phyloP scores from a whole-genome alignment of 2,888 invertebrate genomes.

The Elysia crispata region DNA sequence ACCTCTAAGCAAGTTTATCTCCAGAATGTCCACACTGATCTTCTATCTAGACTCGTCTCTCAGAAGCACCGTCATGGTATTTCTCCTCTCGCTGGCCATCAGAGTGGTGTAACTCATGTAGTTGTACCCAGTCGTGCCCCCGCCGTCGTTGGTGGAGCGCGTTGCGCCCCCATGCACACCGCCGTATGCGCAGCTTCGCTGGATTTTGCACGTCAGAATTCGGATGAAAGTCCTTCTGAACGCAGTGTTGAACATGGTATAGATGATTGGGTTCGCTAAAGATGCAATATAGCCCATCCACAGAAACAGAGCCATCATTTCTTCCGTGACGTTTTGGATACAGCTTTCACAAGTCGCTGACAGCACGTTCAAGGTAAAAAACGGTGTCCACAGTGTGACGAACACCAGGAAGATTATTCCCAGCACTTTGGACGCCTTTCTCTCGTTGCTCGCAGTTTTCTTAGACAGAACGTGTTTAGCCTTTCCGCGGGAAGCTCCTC shows the following conservation, averaged over 20 bases:
- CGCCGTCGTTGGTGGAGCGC: conserved; percentile 6
- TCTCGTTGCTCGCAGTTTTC: conserved; percentile 73
- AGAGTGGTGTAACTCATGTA: conserved; percentile 53
- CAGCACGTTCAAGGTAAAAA: conserved; percentile 74
- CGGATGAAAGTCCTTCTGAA: conserved; percentile 73
- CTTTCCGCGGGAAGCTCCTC: not conserved
- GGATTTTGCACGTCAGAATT: conserved; percentile 70
- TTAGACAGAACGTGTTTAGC: conserved; percentile 62
- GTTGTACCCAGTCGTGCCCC: conserved; percentile 38
- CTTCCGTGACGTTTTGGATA: conserved; percentile 61
- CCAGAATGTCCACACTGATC: no score
- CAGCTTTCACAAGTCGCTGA: conserved; percentile 69
- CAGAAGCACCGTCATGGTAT: conserved; percentile 61
- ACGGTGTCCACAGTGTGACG: conserved; percentile 76
- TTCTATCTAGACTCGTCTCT: conserved; percentile 42
- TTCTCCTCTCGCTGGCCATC: conserved; percentile 62
- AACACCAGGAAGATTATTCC: conserved; percentile 77
- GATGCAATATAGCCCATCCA: conserved; percentile 77
- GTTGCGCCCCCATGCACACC: not conserved
- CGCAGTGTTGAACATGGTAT: conserved; percentile 77
- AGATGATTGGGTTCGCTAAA: conserved; percentile 76
- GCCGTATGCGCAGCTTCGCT: conserved; percentile 48
- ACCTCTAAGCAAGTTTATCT: no score
- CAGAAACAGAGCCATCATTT: conserved; percentile 71
- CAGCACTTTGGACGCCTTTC: conserved; percentile 76